phyloP scores from a whole-genome alignment of 2,113 vertebrate genomes.

The Puma concolor region DNA sequence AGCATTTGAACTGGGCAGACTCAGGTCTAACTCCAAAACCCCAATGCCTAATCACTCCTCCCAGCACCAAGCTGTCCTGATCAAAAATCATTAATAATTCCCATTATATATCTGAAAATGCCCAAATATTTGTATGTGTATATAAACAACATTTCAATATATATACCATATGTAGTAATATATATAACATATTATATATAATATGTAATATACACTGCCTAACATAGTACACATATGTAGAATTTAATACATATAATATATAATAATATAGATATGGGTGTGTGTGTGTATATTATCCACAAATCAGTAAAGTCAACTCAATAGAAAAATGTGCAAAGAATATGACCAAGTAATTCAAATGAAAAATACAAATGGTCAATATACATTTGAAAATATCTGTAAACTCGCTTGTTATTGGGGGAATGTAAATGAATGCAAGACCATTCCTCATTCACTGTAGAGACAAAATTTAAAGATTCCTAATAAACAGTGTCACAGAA shows the following conservation, averaged over 20 bases:
- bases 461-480: not conserved
- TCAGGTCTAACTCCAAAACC: not conserved
- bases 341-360: not conserved
- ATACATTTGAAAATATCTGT: not conserved
- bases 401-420: not conserved
- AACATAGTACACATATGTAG: not conserved
- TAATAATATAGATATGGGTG: not conserved
- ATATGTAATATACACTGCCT: not conserved
- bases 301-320: slow-evolving; percentile 6
- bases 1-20: not conserved
- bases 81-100: not conserved
- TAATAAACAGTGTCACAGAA: not conserved
- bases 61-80: not conserved
- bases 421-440: slow-evolving; percentile 2
- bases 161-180: not conserved
- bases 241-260: not conserved
- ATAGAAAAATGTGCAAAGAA: not conserved
- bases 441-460: not conserved
- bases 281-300: not conserved
- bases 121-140: not conserved
- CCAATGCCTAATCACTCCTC: not conserved
- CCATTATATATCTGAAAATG: not conserved
- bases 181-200: not conserved
- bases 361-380: not conserved
- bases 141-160: not conserved